Conservation (phyloP, 2,797 vertebrate species). For the Prunella strophiata region DNA sequence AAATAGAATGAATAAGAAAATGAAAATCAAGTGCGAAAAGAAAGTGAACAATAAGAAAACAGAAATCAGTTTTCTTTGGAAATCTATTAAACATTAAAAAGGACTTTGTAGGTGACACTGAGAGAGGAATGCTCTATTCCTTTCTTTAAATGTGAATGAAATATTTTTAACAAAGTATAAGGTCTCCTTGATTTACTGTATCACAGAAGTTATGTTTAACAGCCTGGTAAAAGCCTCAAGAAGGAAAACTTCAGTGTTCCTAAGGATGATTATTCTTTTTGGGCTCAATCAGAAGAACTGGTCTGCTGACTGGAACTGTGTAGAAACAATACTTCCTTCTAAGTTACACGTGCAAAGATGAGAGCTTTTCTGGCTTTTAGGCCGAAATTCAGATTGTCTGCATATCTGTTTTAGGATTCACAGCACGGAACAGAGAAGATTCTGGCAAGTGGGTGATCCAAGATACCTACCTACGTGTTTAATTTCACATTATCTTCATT, state of each 20-base stretch:
- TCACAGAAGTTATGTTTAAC: background rate
- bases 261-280: background rate
- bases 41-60: background rate
- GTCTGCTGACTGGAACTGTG: background rate
- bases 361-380: background rate
- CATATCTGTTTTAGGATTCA: background rate
- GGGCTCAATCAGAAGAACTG: background rate
- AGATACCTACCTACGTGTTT: background rate
- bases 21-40: background rate
- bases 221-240: background rate
- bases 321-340: background rate
- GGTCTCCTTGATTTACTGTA: background rate
- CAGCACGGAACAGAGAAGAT: background rate
- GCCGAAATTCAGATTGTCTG: background rate
- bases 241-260: background rate
- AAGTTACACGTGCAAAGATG: background rate
- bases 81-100: conserved; percentile 10
- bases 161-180: background rate
- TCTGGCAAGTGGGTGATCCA: background rate
- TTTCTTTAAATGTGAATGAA: background rate
- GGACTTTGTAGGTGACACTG: background rate
- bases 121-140: background rate
- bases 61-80: background rate
- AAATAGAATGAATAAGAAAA: background rate
- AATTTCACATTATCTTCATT: background rate